Evolutionary conservation across 2,113 vertebrate genomes (phyloP), one percentile per base, ranked within the genome.

Genomic region (Holacanthus passer): DNA sequence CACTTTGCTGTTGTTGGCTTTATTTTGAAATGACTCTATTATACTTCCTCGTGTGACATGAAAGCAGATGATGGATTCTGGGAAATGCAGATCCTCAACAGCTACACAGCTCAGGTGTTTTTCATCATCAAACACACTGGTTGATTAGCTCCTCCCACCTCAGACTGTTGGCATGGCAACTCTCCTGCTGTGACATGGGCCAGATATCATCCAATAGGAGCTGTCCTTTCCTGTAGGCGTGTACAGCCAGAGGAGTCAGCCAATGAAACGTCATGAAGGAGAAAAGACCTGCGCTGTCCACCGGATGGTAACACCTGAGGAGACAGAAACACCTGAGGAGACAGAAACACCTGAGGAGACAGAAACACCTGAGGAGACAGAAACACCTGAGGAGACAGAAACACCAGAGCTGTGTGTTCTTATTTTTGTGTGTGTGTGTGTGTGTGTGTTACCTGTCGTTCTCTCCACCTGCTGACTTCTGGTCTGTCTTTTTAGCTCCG

Each of bases 221-320:
- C 63, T 96, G 96, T 22, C 97, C 96, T 84, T 97, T 97, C 88
- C 94, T 96, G 91, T 96, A 94, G 0, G 96, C 96, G 60, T 65
- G 79, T 29, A 81, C 73, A 20, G 95, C 96, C 94, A 99, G 85
- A 12, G 97, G 95, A 60, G 96, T 97, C 67, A 99, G 95, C 97
- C 97, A 99, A 55, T 96, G 97, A 82, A 98, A 98, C 2, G 97
- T 98, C 97, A 98, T 98, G 67, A 95, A 97, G 87, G 97, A 98
- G 81, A 99, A 97, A 53, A 98, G 95, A 43, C 97, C 97, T 65
- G 97, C 97, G 62, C 96, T 96, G 94, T 98, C 97, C 83, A 97
- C 95, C 5, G 97, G 97, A 86, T 99, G 97, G 88, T 93, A 87
- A 84, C 96, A 95, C 92, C 97, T 97, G 69, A 56, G 37, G 35